Conservation (phyloP, 2,113 vertebrate species). For the Poecilia latipinna region DNA sequence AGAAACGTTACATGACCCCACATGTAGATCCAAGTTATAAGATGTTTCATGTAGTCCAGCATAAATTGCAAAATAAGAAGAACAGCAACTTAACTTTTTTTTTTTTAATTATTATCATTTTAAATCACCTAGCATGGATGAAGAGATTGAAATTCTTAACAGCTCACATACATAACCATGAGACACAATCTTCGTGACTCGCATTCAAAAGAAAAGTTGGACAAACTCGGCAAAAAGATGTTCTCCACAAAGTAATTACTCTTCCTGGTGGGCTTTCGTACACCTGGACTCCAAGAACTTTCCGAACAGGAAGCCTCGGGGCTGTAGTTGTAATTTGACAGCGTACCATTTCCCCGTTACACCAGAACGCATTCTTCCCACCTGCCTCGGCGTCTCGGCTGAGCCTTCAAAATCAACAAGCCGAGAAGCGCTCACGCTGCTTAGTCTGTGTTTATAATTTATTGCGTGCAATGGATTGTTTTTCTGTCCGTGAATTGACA, state of each 20-base stretch:
- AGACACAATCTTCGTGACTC: neutral
- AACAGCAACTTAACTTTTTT: no score
- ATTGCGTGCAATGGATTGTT: slow-evolving; percentile 61
- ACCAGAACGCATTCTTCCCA: slow-evolving; percentile 35
- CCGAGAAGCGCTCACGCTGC: slow-evolving; percentile 23
- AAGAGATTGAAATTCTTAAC: no score
- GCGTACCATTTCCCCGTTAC: slow-evolving; percentile 57
- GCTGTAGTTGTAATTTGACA: slow-evolving; percentile 58
- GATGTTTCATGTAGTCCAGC: no score
- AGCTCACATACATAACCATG: neutral
- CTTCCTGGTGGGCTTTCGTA: slow-evolving; percentile 28
- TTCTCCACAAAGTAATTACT: slow-evolving; percentile 33
- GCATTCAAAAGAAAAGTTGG: slow-evolving; percentile 7
- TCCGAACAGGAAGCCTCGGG: slow-evolving; percentile 36
- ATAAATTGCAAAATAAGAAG: no score
- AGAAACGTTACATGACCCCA: no score
- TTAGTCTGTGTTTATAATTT: slow-evolving; percentile 50
- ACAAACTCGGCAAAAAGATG: slow-evolving; percentile 23
- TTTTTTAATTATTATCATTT: no score
- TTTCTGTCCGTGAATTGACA: slow-evolving; percentile 58
- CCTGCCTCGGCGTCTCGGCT: slow-evolving; percentile 10
- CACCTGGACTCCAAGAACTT: slow-evolving; percentile 28
- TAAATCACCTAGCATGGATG: no score
- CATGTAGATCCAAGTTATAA: no score
- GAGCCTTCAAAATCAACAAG: slow-evolving; percentile 51